These are phyloP conservation scores for Alethe castanea DNA, from an alignment of 2,113 vertebrate species.

Conservation along the genomic window DNA sequence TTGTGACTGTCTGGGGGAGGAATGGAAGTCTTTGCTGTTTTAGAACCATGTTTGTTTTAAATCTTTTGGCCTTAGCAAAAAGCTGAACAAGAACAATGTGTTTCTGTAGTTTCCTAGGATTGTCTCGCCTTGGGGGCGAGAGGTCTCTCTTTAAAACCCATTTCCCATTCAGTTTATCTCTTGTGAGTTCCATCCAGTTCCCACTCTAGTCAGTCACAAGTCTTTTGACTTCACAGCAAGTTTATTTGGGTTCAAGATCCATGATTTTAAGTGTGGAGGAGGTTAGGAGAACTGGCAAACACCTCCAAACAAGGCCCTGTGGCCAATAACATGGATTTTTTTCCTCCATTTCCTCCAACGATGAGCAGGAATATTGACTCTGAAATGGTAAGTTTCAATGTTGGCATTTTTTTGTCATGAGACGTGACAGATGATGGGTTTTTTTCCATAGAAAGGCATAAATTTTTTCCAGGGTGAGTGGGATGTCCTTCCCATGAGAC, in stretches of 20 bases:
- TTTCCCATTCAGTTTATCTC: conserved; percentile 8
- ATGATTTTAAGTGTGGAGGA: not conserved
- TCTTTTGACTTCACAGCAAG: not conserved
- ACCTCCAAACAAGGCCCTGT: not conserved
- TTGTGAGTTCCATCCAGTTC: not conserved
- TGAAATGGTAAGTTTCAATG: not conserved
- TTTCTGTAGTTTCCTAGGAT: conserved; percentile 25
- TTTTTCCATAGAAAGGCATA: not conserved
- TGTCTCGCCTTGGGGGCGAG: not conserved
- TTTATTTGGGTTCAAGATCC: not conserved
- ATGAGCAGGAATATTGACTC: not conserved
- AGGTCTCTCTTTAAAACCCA: not conserved
- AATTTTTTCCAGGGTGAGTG: not conserved
- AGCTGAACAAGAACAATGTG: conserved; percentile 10
- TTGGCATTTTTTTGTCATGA: not conserved
- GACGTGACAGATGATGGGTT: not conserved
- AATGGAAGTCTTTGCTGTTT: not conserved
- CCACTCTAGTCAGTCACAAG: not conserved
- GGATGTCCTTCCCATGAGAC: not conserved
- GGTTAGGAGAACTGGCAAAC: not conserved
- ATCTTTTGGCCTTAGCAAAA: not conserved
- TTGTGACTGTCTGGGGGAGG: not conserved
- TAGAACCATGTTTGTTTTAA: not conserved
- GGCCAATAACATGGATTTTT: not conserved
- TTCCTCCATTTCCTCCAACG: not conserved